Conservation (phyloP, 64 coral and sea anemone genomes). For the Astreopora myriophthalma region DNA sequence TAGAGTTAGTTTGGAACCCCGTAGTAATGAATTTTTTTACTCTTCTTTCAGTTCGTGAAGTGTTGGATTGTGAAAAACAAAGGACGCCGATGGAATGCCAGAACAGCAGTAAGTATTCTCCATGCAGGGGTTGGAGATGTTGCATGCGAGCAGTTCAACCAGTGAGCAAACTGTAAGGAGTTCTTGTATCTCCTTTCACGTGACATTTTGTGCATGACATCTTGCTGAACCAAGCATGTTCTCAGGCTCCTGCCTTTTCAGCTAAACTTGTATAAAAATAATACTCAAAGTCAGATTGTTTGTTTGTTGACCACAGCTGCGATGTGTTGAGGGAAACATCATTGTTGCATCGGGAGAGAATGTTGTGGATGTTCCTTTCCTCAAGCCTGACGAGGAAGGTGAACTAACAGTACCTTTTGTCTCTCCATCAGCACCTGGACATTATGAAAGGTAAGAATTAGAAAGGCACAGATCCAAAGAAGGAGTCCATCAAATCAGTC, state of each 20-base stretch:
- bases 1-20: no score
- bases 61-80: slow-evolving; percentile 86
- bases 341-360: slow-evolving; percentile 27
- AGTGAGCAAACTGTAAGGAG: no score
- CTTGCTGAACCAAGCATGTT: no score
- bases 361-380: slow-evolving; percentile 45
- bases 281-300: no score
- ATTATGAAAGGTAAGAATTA: slow-evolving; percentile 78
- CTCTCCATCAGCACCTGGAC: slow-evolving; percentile 65
- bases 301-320: slow-evolving; percentile 39
- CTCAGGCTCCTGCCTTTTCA: no score
- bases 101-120: slow-evolving; percentile 66
- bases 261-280: no score
- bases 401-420: slow-evolving; percentile 71
- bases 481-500: no score
- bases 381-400: slow-evolving; percentile 74
- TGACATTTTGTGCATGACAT: no score
- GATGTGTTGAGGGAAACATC: slow-evolving; percentile 75
- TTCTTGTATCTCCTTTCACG: no score
- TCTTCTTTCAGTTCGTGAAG: slow-evolving; percentile 82
- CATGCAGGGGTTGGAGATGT: no score
- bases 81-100: slow-evolving; percentile 76
- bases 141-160: no score
- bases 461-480: neutral
- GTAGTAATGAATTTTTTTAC: no score